Evolutionary conservation across 1,140 invertebrate species (phyloP), one percentile per base, ranked within the genome.

Genomic region (Camponotus pennsylvanicus): DNA sequence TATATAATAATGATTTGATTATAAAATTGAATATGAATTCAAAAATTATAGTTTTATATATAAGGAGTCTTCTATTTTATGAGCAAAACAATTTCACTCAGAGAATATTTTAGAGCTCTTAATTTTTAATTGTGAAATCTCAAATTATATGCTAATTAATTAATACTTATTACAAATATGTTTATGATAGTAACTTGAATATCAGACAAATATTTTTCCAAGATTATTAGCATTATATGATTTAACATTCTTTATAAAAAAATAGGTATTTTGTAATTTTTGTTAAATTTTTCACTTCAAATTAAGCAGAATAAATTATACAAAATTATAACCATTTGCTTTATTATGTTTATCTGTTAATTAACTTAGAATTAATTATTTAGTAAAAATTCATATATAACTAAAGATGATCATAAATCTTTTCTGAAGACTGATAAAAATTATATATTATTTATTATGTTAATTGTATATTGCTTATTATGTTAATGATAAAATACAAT

Each of bases 391-490:
- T 11, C 27, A 27, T 8, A 34, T 52, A 3, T 70, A 69, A 64
- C 49, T 52, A 55, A 37, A 42, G 18, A 9, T 37, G n/a, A 4
- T 34, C 57, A 5, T 67, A 27, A 42, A n/a, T 40, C 18, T n/a
- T n/a, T 55, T 77, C 7, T 45, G 13, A 80, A 52, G 3, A 55
- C 8, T 37, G n/a, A 67, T 34, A 9, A 75, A 9, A 75, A 76
- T 55, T 15, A 37, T 21, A n/a, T 40, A 2, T 59, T 61, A 8
- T 32, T 66, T 15, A 52, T 52, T 52, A 52, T 49, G 45, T 18
- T 52, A 18, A 52, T 18, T 6, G 4, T 52, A 52, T 63, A 27
- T 13, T 63, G 0, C 1, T 42, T 42, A 34, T 77, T 77, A 13
- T 45, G 64, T 27, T 55, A 45, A 0, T n/a, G 11, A 61, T 11